Conservation (phyloP, 2,113 vertebrate genomes). For the Chauna torquata region DNA sequence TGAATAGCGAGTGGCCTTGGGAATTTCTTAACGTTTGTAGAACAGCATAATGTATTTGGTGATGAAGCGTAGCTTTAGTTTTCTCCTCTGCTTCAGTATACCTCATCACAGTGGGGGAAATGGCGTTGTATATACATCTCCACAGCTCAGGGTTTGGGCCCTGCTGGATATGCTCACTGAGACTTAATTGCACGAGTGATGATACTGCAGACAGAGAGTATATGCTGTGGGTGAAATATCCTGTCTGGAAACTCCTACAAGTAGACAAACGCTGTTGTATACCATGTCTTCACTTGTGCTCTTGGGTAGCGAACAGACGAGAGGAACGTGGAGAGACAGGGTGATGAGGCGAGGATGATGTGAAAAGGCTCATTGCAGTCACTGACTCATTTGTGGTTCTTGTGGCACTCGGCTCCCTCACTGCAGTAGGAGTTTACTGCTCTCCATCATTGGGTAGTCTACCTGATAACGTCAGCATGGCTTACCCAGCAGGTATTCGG, state of each 20-base stretch:
- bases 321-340: not conserved
- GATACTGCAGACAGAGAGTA: not conserved
- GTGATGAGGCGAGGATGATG: not conserved
- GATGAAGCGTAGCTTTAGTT: not conserved
- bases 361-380: not conserved
- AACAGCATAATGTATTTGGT: not conserved
- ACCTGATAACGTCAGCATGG: not conserved
- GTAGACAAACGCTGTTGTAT: not conserved
- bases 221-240: not conserved
- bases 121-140: not conserved
- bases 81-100: not conserved
- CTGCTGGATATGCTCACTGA: not conserved
- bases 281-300: not conserved
- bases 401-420: not conserved
- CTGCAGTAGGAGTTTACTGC: not conserved
- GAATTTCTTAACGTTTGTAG: not conserved
- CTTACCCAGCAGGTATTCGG: not conserved
- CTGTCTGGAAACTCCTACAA: not conserved
- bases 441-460: not conserved
- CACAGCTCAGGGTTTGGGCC: not conserved
- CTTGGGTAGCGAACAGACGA: not conserved
- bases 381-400: rapidly evolving
- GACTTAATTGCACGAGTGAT: not conserved
- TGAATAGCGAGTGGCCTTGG: not conserved
- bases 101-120: not conserved